These are phyloP conservation scores for Actinia tenebrosa DNA, from an alignment of 64 coral and sea anemone species.

Conservation along the genomic window DNA sequence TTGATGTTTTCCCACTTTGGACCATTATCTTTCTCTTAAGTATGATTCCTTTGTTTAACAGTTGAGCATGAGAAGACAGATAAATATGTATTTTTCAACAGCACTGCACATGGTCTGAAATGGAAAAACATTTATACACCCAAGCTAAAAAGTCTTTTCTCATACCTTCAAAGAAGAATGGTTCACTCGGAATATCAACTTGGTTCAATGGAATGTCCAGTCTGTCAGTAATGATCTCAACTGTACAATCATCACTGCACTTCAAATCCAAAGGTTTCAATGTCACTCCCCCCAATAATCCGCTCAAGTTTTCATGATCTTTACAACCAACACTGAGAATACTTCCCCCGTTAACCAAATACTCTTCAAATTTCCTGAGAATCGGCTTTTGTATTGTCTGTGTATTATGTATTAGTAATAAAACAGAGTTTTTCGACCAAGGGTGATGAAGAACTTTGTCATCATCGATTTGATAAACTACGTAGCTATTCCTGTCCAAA, in stretches of 20 bases:
- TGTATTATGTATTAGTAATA: constrained; percentile 38
- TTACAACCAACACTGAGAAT: constrained; percentile 28
- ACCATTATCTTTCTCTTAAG: no score
- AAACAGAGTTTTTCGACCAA: constrained; percentile 61
- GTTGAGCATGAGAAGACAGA: no score
- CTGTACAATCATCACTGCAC: neutral
- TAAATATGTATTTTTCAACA: no score
- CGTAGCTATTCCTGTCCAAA: constrained; percentile 61
- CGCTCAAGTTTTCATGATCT: neutral
- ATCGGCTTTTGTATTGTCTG: constrained; percentile 8
- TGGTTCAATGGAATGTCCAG: neutral
- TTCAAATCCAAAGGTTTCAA: constrained; percentile 3
- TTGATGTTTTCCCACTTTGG: no score
- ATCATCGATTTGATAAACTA: constrained; percentile 54
- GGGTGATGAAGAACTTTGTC: constrained; percentile 29
- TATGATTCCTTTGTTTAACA: no score
- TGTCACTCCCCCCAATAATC: neutral
- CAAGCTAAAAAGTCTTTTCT: neutral
- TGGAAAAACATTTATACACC: neutral
- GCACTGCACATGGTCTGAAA: no score
- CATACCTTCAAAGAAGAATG: constrained; percentile 54
- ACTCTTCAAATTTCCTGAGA: constrained; percentile 18
- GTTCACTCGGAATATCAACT: constrained; percentile 15
- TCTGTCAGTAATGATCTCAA: constrained; percentile 2
- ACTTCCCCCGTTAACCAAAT: constrained; percentile 48